Conservation (phyloP, 2,888 invertebrate species). For the Synanthedon tipuliformis region DNA sequence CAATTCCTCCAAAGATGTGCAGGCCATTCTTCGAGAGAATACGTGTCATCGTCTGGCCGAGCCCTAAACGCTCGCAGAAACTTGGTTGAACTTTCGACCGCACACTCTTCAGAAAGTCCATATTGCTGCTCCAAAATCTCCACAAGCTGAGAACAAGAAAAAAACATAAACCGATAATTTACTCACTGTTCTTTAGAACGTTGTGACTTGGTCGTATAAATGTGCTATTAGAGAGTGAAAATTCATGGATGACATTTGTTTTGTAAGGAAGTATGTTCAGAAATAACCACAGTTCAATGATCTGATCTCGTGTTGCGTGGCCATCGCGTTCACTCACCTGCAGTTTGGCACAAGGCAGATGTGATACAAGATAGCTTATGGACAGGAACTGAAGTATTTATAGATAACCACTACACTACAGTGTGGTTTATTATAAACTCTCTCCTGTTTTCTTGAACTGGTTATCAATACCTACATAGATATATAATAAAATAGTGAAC, state of each 20-base stretch:
- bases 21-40: slow-evolving; percentile 82
- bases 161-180: slow-evolving; percentile 1
- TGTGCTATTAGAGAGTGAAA: neutral
- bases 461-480: too few relatives aligned
- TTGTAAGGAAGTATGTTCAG: slow-evolving; percentile 16
- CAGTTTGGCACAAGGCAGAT: slow-evolving; percentile 38
- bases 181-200: too few relatives aligned
- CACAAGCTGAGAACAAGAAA: slow-evolving; percentile 44
- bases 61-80: slow-evolving; percentile 83
- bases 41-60: slow-evolving; percentile 82
- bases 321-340: slow-evolving; percentile 55
- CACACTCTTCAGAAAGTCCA: slow-evolving; percentile 73
- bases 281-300: slow-evolving; percentile 54
- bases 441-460: too few relatives aligned
- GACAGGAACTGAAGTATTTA: too few relatives aligned
- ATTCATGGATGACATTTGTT: neutral
- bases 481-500: too few relatives aligned
- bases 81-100: slow-evolving; percentile 73
- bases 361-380: neutral
- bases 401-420: too few relatives aligned
- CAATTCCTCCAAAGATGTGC: slow-evolving; percentile 82
- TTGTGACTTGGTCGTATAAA: neutral
- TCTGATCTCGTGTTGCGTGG: slow-evolving; percentile 13
- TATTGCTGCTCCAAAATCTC: slow-evolving; percentile 72
- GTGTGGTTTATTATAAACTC: too few relatives aligned